These are phyloP conservation scores for Pluvianellus socialis DNA, from an alignment of 2,113 vertebrate genomes.

Conservation along the genomic window DNA sequence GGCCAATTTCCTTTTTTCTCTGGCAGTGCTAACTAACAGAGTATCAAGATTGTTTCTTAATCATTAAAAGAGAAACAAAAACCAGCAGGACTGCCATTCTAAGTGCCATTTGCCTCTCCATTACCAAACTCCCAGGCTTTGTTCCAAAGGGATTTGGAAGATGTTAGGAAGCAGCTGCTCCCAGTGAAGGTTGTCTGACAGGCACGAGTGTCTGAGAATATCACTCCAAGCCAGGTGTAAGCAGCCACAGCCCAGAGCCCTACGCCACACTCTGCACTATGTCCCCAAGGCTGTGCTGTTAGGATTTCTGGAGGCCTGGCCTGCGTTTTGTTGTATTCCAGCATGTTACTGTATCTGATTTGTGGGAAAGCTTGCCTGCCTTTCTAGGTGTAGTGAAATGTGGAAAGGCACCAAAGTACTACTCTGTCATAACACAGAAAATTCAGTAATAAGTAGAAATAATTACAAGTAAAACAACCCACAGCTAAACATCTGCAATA, in stretches of 20 bases:
- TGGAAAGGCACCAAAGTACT: neutral
- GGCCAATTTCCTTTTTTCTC: neutral
- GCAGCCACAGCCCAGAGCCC: neutral
- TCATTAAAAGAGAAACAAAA: neutral
- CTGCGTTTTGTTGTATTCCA: neutral
- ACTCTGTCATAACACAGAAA: neutral
- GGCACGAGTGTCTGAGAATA: neutral
- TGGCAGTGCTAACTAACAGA: neutral
- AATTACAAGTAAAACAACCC: neutral
- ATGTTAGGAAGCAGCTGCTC: neutral
- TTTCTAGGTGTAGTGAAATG: neutral
- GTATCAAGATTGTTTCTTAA: neutral
- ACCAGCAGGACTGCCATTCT: neutral
- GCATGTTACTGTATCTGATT: neutral
- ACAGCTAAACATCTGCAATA: neutral
- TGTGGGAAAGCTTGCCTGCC: neutral
- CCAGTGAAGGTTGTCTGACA: neutral
- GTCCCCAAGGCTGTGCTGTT: neutral
- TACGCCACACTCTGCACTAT: neutral
- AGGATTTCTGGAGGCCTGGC: neutral
- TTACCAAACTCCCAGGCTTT: neutral
- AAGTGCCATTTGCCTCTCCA: neutral
- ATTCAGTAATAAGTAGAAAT: neutral
- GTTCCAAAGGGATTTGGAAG: neutral
- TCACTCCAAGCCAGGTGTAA: neutral